A percentile compares a stretch with the other conserved stretches of the same genome.
These are phyloP conservation scores for Verasper variegatus DNA, from an alignment of 2,113 vertebrate species.

Conservation along the genomic window DNA sequence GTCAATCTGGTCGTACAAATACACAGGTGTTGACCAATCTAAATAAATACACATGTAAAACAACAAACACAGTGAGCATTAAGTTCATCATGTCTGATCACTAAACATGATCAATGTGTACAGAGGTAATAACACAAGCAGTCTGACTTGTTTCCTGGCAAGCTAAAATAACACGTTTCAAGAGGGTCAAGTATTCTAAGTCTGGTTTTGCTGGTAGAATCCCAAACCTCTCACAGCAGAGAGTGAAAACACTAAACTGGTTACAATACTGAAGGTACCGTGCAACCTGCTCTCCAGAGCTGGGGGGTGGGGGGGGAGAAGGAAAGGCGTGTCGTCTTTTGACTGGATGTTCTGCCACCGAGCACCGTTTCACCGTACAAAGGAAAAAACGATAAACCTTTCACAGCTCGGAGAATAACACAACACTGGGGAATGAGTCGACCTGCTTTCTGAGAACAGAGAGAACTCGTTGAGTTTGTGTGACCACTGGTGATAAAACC, in stretches of 20 bases:
- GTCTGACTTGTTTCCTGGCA: conserved; percentile 36
- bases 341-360: conserved; percentile 31
- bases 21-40: not conserved
- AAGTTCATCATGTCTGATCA: not conserved
- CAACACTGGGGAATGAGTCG: conserved; percentile 49
- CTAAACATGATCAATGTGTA: not conserved
- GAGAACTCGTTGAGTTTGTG: conserved; percentile 23
- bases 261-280: conserved; percentile 34
- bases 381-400: conserved; percentile 31
- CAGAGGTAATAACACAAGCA: conserved; percentile 34
- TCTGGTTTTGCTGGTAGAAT: conserved; percentile 17
- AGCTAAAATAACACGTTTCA: conserved; percentile 37
- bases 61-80: not conserved
- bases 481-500: conserved; percentile 24
- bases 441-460: conserved; percentile 4
- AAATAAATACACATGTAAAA: conserved; percentile 34
- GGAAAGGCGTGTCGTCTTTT: conserved; percentile 18
- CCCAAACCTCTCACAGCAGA: conserved; percentile 22
- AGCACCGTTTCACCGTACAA: conserved; percentile 52
- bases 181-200: conserved; percentile 20
- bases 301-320: not conserved
- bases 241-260: conserved; percentile 10
- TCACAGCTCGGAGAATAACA: conserved; percentile 40
- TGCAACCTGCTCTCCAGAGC: conserved; percentile 27
- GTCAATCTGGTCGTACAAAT: not conserved